Conservation (phyloP, 2,888 invertebrate genomes). For the Sminthurides aquaticus region DNA sequence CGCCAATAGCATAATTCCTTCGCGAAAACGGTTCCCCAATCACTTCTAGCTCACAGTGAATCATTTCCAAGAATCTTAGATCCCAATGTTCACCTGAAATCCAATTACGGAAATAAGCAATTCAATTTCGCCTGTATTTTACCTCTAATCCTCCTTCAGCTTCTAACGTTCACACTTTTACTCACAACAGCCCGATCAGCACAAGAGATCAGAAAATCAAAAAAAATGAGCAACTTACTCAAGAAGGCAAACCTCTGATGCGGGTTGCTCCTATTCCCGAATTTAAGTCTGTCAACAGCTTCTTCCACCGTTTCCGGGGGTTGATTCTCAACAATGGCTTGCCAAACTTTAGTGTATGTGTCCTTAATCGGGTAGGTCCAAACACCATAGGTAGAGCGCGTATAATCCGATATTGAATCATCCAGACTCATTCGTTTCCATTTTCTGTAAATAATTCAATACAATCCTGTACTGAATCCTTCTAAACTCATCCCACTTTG, state of each 20-base stretch:
- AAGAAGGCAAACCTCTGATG: background rate
- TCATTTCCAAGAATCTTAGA: slow-evolving; percentile 68
- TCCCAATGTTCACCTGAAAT: slow-evolving; percentile 76
- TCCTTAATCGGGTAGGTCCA: slow-evolving; percentile 99
- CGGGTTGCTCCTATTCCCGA: background rate
- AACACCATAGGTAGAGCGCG: slow-evolving; percentile 85
- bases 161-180: background rate
- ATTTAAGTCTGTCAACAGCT: background rate
- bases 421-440: slow-evolving; percentile 97
- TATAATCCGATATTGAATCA: slow-evolving; percentile 78
- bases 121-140: too few species aligned
- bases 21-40: slow-evolving; percentile 94
- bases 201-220: too few species aligned
- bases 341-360: slow-evolving; percentile 97
- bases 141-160: background rate
- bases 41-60: slow-evolving; percentile 77
- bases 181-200: background rate
- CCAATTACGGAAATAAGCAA: too few species aligned
- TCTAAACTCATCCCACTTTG: background rate
- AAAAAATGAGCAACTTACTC: too few species aligned
- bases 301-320: slow-evolving; percentile 55
- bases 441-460: background rate
- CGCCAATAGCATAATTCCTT: slow-evolving; percentile 93
- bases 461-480: background rate
- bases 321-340: slow-evolving; percentile 74